These are phyloP conservation scores for Lepisosteus oculatus DNA, from an alignment of 2,113 vertebrate species.

Conservation along the genomic window DNA sequence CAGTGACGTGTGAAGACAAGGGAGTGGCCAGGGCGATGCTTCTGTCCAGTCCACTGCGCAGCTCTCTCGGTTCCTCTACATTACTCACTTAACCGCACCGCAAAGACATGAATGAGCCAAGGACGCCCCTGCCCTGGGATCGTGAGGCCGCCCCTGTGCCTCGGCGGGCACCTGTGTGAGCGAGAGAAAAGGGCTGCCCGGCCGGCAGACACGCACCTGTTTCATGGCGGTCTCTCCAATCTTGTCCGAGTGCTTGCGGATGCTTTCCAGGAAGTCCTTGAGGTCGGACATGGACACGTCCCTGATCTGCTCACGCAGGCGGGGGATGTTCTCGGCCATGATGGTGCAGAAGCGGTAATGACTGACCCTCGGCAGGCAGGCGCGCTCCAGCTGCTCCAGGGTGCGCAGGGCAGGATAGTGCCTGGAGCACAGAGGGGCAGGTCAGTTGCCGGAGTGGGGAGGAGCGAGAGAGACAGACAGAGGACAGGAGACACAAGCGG, in stretches of 20 bases:
- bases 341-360: constrained; percentile 92
- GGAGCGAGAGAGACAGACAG: too few species aligned
- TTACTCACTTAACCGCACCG: too few species aligned
- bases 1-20: too few species aligned
- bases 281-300: constrained; percentile 95
- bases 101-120: too few species aligned
- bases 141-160: not conserved
- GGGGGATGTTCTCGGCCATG: constrained; percentile 90
- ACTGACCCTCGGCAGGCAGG: constrained; percentile 83
- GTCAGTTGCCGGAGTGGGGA: too few species aligned
- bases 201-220: constrained; percentile 66
- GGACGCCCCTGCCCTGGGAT: too few species aligned
- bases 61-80: too few species aligned
- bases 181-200: not conserved
- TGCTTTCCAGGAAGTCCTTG: constrained; percentile 96
- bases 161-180: not conserved
- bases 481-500: too few species aligned
- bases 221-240: constrained; percentile 95
- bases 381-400: constrained; percentile 87
- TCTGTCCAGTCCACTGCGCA: too few species aligned
- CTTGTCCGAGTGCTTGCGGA: constrained; percentile 95
- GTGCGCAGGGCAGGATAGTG: constrained; percentile 94
- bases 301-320: constrained; percentile 80
- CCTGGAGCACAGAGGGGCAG: constrained; percentile 48
- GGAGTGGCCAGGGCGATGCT: too few species aligned